Base-by-base conservation (phyloP, 1,140 invertebrate genomes). In the Tetramorium parvispinum region DNA sequence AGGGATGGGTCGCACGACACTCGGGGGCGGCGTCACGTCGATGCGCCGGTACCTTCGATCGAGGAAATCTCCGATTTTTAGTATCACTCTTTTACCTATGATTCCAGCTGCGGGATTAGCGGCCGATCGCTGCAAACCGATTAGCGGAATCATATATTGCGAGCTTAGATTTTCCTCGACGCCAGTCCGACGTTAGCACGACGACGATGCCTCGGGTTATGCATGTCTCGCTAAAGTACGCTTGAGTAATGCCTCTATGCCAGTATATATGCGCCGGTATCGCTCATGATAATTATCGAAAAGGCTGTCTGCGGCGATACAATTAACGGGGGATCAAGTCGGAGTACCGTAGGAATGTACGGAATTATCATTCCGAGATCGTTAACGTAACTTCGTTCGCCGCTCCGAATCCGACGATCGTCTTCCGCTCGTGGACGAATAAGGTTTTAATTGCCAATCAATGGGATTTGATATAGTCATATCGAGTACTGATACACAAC, bases 391-490 rank as follows among this genome's bases (percentile, higher is more conserved):
- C 53, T 37, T 61, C 40, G 68, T 27, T 83, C 40, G 2, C 27
- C 37, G 51, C n/a, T 55, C 53, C 61, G 63, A 32, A 24, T 43
- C 76, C 76, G 51, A 79, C 18, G 61, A 81, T 79, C 57, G 21
- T 32, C n/a, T 24, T n/a, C 21, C 46, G 46, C 24, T 85, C 61
- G n/a, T 5, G 24, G 13, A 59, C 40, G 10, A 40, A 21, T 43
- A 37, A 37, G 24, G 8, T 57, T 59, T 82, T 46, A 49, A 32
- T 83, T 73, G 68, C 40, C 53, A 55, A 83, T 68, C 55, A 85
- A 63, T 55, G 83, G 61, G 16, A 79, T 85, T 85, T 85, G 49
- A 85, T 68, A 85, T 85, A 81, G 24, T 59, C 21, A 49, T 46
- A 65, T 65, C 61, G 61, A 68, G 40, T 49, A 82, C 21, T 32